These are phyloP conservation scores for Notechis scutatus DNA, from an alignment of 2,113 vertebrate species.

Conservation along the genomic window DNA sequence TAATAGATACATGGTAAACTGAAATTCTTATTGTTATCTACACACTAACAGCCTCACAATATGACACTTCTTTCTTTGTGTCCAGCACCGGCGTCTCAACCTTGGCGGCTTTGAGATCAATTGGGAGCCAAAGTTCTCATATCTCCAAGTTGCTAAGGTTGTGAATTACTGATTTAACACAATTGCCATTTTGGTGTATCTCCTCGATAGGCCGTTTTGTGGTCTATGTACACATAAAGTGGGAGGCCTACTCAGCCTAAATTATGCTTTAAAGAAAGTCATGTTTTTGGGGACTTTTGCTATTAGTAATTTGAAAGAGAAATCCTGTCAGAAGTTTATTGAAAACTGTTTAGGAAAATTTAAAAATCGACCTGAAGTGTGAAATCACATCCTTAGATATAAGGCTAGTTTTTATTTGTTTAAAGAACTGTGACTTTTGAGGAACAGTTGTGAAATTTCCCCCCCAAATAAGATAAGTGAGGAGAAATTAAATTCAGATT, in stretches of 20 bases:
- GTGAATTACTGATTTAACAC: background rate
- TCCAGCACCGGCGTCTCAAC: background rate
- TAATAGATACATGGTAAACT: background rate
- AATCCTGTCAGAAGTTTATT: background rate
- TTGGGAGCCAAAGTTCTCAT: background rate
- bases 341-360: background rate
- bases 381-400: background rate
- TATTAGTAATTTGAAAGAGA: background rate
- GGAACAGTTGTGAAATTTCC: background rate
- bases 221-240: background rate
- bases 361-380: background rate
- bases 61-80: background rate
- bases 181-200: background rate
- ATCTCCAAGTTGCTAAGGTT: background rate
- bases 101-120: background rate
- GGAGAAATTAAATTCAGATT: background rate
- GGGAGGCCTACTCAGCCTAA: background rate
- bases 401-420: background rate
- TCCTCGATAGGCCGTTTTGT: background rate
- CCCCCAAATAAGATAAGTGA: background rate
- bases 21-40: background rate
- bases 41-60: background rate
- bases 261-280: background rate
- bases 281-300: background rate
- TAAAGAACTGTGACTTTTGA: background rate